Conservation (phyloP, 2,113 vertebrate species). For the Turnix velox region DNA sequence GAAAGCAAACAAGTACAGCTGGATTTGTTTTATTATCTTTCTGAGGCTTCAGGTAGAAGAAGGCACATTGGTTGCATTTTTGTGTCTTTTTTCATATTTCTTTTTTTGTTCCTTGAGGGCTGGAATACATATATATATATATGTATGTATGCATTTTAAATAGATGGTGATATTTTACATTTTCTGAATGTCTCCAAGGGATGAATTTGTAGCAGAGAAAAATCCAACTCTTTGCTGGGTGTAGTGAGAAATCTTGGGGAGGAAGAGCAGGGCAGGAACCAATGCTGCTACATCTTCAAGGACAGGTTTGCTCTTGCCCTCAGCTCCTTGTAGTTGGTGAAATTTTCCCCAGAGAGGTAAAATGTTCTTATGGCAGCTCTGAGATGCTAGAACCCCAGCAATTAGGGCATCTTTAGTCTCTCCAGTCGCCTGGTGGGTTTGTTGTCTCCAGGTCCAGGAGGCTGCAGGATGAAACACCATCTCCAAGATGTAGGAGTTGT, state of each 20-base stretch:
- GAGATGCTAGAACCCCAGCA: neutral
- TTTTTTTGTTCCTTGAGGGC: neutral
- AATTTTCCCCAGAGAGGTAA: neutral
- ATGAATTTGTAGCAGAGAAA: neutral
- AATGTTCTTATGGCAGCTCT: accelerated
- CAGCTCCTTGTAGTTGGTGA: neutral
- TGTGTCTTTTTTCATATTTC: neutral
- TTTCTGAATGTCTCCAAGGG: neutral
- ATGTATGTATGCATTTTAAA: too few species aligned
- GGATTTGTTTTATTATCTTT: neutral
- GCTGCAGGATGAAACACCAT: neutral
- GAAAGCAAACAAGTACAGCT: neutral
- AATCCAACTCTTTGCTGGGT: neutral
- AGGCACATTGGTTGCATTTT: accelerated
- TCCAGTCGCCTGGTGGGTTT: neutral
- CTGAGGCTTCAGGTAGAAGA: neutral
- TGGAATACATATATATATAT: neutral
- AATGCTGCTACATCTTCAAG: neutral
- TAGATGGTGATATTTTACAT: neutral
- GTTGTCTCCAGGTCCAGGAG: neutral
- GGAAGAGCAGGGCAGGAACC: neutral
- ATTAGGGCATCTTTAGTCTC: neutral
- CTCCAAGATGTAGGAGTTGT: neutral
- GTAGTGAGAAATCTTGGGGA: neutral
- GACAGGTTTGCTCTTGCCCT: neutral